Evolutionary conservation across 2,797 vertebrate species (phyloP), one percentile per base, ranked within the genome.

Genomic region (Neosalanx taihuensis): DNA sequence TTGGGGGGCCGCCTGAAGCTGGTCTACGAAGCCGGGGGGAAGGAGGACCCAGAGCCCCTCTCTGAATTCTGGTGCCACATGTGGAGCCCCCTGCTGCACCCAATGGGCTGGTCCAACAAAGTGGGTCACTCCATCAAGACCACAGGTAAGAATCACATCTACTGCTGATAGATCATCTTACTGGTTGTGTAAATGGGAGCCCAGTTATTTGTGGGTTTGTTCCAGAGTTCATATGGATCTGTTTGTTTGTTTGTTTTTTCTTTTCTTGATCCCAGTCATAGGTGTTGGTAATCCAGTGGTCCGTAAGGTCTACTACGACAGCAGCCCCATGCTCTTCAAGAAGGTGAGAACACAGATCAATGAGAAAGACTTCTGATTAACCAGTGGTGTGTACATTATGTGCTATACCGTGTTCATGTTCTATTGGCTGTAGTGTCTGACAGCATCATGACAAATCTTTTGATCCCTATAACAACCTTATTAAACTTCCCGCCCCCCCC

Each of bases 1-100:
- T 90, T 94, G 0, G 97, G 96, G 0, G 95, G 97, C 3, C 94
- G 97, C 18, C 89, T 99, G 33, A 92, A 92, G 62, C 93, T 99
- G 49, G 88, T 97, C 58, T 97, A 97, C 18, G 90, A 92, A 13
- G 96, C 98, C 0, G 94, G 93, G 0, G 94, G 94, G 23, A 89
- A 88, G 0, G 93, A 95, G 1, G 83, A 93, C 0, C 91, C 79
- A 0, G 94, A 96, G 68, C 83, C 83, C 0, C 79, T 92, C 0
- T 89, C 93, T 0, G 94, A 96, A 65, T 97, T 99, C 86, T 99
- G 97, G 97, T 99, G 97, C 84, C 97, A 99, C 86, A 95, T 94
- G 92, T 92, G 90, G 90, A 98, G 97, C 82, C 95, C 97, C 0
- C 88, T 98, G 49, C 88, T 99, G 73, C 97, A 99, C 79, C 95